Conservation (phyloP, 2,888 invertebrate genomes). For the Pheosia gnoma region DNA sequence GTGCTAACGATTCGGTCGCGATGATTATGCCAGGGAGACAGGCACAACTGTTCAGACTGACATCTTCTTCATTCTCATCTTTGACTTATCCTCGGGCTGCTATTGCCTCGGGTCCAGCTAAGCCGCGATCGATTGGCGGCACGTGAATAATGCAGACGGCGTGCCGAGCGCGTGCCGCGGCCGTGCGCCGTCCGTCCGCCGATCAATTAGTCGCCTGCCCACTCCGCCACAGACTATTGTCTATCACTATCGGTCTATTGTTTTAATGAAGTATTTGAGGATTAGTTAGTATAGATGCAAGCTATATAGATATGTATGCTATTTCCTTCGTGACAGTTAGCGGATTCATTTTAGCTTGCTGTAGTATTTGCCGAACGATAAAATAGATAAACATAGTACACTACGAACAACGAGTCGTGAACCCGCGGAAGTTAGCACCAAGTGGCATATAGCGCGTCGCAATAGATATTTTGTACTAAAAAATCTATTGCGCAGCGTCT, state of each 20-base stretch:
- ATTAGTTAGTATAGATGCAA: background rate
- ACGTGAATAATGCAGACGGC: constrained; percentile 45
- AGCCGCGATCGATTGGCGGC: constrained; percentile 26
- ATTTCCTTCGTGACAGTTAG: background rate
- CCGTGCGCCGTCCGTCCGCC: constrained; percentile 26
- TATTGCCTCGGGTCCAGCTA: constrained; percentile 7
- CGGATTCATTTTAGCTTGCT: too few relatives aligned
- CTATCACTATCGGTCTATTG: constrained; percentile 1
- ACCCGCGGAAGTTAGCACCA: too few relatives aligned
- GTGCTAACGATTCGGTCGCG: too few relatives aligned
- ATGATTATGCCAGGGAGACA: too few relatives aligned
- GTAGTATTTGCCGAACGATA: too few relatives aligned
- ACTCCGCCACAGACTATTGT: constrained; percentile 18
- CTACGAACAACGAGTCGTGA: too few relatives aligned
- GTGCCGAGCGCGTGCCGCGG: constrained; percentile 11
- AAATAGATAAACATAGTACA: too few relatives aligned
- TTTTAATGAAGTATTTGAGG: background rate
- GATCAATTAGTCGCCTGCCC: constrained; percentile 41
- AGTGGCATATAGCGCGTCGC: too few relatives aligned
- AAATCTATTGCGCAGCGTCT: too few relatives aligned
- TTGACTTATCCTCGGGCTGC: background rate
- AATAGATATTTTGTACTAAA: too few relatives aligned
- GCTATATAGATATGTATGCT: background rate
- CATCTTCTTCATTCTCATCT: too few relatives aligned
- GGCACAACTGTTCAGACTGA: too few relatives aligned